Evolutionary conservation across 2,797 vertebrate species (phyloP), one percentile per base, ranked within the genome.

Genomic region (Nasua narica): DNA sequence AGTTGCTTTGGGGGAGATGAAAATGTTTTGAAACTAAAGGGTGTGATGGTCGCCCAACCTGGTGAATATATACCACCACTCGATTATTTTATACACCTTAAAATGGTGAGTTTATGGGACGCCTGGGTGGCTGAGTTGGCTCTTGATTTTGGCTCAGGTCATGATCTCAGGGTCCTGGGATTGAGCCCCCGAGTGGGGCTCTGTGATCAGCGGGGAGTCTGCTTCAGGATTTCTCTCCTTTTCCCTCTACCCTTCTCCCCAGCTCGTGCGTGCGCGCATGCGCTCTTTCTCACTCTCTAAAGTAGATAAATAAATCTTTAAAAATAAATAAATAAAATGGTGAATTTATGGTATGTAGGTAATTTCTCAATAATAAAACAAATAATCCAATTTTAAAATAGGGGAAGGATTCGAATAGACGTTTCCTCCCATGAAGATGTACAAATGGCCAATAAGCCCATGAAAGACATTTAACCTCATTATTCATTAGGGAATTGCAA

Each of bases 311-410:
- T 35, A 65, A n/a, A 65, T 65, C 60, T n/a, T n/a, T 7, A 62
- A 40, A 56, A 56, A 56, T 6, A 43, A 43, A 43, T 43, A 43
- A 21, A 56, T 56, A 65, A 62, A 32, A 62, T 62, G 60, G 60
- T n/a, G 60, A 65, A 65, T 65, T 67, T 84, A 79, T 58, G 67
- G 37, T 43, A 90, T 70, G n/a, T 91, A 54, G 70, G 14, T 82
- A n/a, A 58, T 58, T 43, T 84, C 69, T 90, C 69, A 94, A 67
- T 60, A 78, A 90, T 2, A n/a, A 70, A 43, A 86, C 40, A 94
- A 83, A 60, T 76, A 76, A 43, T 6, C 15, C n/a, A 52, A 29
- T 72, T 77, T 78, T n/a, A 92, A 87, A 88, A 70, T n/a, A 70
- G 9, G 21, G 16, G 70, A 92, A 60, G 65, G 7, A 60, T 54